Evolutionary conservation across 2,797 vertebrate species (phyloP).

Genomic region (Xiphophorus birchmanni): DNA sequence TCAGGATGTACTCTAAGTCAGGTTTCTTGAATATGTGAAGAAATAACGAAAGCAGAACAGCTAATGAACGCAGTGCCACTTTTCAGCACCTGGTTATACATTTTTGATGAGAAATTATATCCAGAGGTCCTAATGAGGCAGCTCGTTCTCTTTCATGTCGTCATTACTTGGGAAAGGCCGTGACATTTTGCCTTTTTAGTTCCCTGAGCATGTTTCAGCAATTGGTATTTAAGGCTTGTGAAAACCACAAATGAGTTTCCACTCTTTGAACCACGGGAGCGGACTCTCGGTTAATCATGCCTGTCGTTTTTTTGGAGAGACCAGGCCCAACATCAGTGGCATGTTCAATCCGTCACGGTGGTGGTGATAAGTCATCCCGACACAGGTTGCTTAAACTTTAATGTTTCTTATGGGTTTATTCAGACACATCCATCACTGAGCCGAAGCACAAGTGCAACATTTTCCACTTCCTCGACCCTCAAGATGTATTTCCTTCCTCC

Average conservation of each 20-base stretch:
- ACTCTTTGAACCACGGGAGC: not conserved
- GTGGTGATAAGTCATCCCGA: not conserved
- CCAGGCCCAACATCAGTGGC: not conserved
- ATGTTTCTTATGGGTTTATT: not conserved
- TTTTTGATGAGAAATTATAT: not conserved
- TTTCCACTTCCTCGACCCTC: not conserved
- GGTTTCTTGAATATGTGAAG: not conserved
- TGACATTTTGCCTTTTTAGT: not conserved
- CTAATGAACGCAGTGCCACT: not conserved
- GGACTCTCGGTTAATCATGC: not conserved
- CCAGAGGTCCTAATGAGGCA: not conserved
- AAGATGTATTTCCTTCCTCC: not conserved
- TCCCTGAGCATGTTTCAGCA: not conserved
- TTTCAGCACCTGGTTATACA: not conserved
- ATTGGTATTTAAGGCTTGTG: constrained; percentile 2
- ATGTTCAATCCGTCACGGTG: not conserved
- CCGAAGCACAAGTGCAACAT: not conserved
- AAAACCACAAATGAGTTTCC: not conserved
- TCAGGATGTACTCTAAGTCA: not conserved
- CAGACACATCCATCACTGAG: not conserved
- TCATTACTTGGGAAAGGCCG: not conserved
- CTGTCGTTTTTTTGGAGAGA: not conserved
- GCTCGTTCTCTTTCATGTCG: not conserved
- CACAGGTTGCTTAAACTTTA: constrained; percentile 3
- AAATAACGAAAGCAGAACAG: not conserved